These are phyloP conservation scores for Hermaeophaga mercurialis DNA, from an alignment of 2,888 invertebrate species.

Conservation along the genomic window DNA sequence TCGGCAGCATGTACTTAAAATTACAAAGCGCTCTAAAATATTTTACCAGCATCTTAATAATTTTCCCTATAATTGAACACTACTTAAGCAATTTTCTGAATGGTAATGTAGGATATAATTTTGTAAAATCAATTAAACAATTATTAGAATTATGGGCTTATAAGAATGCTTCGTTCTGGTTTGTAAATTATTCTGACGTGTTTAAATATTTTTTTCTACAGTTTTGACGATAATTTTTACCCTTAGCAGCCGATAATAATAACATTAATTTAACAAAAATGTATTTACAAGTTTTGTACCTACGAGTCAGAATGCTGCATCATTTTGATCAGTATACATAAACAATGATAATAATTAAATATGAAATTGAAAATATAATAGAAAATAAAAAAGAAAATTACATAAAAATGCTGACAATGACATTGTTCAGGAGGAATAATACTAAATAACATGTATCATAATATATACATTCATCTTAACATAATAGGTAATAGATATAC, in stretches of 20 bases:
- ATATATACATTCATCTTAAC: constrained; percentile 38
- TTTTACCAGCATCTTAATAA: too few relatives aligned
- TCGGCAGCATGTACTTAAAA: too few relatives aligned
- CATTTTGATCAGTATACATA: constrained; percentile 39
- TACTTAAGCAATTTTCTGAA: too few relatives aligned
- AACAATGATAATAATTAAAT: constrained; percentile 26
- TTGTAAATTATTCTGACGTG: too few relatives aligned
- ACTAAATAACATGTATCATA: constrained; percentile 46
- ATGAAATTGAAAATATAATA: neutral
- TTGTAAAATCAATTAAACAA: too few relatives aligned
- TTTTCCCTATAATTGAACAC: too few relatives aligned
- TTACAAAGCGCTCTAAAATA: too few relatives aligned
- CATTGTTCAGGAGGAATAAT: constrained; percentile 43
- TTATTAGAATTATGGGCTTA: too few relatives aligned
- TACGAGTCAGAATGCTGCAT: constrained; percentile 44
- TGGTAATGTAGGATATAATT: too few relatives aligned
- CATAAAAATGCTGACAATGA: constrained; percentile 35
- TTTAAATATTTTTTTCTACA: neutral
- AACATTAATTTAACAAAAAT: constrained; percentile 24
- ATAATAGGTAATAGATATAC: constrained; percentile 35
- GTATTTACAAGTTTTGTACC: constrained; percentile 45
- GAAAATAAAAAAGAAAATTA: constrained; percentile 9
- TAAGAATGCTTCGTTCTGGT: too few relatives aligned
- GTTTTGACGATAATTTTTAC: constrained; percentile 5
- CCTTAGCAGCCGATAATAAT: constrained; percentile 17